Evolutionary conservation across 2,888 invertebrate genomes (phyloP).

Genomic region (Belgica antarctica): DNA sequence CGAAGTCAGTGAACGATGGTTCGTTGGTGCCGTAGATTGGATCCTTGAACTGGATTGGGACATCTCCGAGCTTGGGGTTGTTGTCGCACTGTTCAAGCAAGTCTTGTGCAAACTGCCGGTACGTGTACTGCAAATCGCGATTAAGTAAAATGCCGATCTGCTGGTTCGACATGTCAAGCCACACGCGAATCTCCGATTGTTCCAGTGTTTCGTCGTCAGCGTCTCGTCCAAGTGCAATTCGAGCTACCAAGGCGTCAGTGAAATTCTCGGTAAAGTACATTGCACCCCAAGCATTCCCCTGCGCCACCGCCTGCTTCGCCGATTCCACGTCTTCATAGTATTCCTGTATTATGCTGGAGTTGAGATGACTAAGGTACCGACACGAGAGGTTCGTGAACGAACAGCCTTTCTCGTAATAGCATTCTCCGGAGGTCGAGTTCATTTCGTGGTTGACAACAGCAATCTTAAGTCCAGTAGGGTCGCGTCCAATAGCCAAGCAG

Average conservation of each 20-base stretch:
- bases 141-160: slow-evolving; percentile 89
- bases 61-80: slow-evolving; percentile 82
- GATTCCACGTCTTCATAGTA: slow-evolving; percentile 65
- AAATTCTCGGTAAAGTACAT: slow-evolving; percentile 87
- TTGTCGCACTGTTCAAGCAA: slow-evolving; percentile 70
- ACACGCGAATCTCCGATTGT: slow-evolving; percentile 82
- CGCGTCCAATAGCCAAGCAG: slow-evolving; percentile 86
- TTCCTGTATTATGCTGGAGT: slow-evolving; percentile 69
- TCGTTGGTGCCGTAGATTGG: slow-evolving; percentile 86
- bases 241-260: slow-evolving; percentile 78
- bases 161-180: slow-evolving; percentile 94
- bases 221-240: slow-evolving; percentile 74
- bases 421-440: slow-evolving; percentile 51
- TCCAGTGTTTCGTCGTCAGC: slow-evolving; percentile 83
- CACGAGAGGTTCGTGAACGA: slow-evolving; percentile 72
- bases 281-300: slow-evolving; percentile 84
- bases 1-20: slow-evolving; percentile 93
- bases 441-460: slow-evolving; percentile 75
- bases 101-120: slow-evolving; percentile 78
- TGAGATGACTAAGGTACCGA: slow-evolving; percentile 73
- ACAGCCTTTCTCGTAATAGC: slow-evolving; percentile 60
- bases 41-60: slow-evolving; percentile 83
- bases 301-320: slow-evolving; percentile 70
- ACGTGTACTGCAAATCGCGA: slow-evolving; percentile 79
- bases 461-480: slow-evolving; percentile 76